These are phyloP conservation scores for Nixonia krombeini DNA, from an alignment of 1,140 invertebrate genomes.

Conservation along the genomic window DNA sequence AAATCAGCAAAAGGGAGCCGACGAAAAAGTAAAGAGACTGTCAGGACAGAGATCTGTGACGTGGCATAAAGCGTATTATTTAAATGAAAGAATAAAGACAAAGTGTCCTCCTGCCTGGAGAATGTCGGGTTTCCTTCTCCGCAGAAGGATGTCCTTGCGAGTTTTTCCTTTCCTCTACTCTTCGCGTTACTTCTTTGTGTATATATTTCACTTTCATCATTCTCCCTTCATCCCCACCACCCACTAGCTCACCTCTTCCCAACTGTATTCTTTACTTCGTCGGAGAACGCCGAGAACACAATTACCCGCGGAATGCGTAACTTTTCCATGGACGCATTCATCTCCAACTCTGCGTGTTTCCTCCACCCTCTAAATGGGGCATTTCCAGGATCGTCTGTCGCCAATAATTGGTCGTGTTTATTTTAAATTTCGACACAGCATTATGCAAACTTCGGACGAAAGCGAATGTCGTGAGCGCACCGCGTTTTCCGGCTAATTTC, in stretches of 20 bases:
- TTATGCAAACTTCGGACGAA: constrained; percentile 27
- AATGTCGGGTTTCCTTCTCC: constrained; percentile 29
- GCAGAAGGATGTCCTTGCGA: constrained; percentile 14
- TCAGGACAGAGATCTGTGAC: constrained; percentile 25
- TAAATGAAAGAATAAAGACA: constrained; percentile 53
- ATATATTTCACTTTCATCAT: constrained; percentile 31
- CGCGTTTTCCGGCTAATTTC: constrained; percentile 46
- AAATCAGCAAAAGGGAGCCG: constrained; percentile 27
- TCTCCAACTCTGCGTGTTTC: too few relatives aligned
- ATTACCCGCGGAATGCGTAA: too few relatives aligned
- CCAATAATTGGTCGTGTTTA: too few relatives aligned
- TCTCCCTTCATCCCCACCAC: constrained; percentile 4
- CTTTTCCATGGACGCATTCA: too few relatives aligned
- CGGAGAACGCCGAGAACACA: too few relatives aligned
- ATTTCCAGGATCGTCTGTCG: too few relatives aligned
- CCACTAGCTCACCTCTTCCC: too few relatives aligned
- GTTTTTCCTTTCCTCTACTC: constrained; percentile 17
- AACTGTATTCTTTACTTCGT: too few relatives aligned
- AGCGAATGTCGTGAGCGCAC: constrained; percentile 40
- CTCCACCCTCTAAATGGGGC: too few relatives aligned
- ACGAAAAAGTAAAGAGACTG: constrained; percentile 31
- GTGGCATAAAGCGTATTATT: constrained; percentile 50
- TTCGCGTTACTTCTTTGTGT: constrained; percentile 4
- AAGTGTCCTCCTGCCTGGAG: constrained; percentile 33
- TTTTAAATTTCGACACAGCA: constrained; percentile 37